Percentiles rank a stretch among this genome's conserved stretches.
phyloP scores from a whole-genome alignment of 2,113 vertebrate genomes.

The Catharus fuscescens region DNA sequence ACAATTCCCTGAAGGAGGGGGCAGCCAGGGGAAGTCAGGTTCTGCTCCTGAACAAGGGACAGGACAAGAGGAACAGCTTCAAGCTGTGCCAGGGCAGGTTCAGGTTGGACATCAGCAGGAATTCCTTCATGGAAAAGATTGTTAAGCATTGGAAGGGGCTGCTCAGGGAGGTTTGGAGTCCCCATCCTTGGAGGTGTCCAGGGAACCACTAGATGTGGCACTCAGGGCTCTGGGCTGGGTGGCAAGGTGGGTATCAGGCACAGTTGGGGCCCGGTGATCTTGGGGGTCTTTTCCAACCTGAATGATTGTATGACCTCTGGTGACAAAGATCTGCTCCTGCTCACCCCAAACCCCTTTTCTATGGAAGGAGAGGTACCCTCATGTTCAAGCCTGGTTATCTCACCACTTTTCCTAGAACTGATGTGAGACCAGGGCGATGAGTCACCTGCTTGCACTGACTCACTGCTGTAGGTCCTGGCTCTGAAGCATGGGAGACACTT shows the following conservation, averaged over 20 bases:
- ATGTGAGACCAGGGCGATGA: neutral
- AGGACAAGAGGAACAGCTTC: neutral
- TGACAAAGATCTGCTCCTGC: neutral
- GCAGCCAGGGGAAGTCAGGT: rapidly evolving
- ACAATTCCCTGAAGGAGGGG: neutral
- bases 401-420: neutral
- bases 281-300: neutral
- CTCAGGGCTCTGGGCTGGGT: neutral
- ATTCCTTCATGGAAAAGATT: neutral
- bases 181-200: neutral
- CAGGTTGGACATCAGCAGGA: neutral
- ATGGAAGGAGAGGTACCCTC: neutral
- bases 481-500: neutral
- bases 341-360: neutral
- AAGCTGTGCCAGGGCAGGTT: neutral
- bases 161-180: neutral
- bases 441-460: neutral
- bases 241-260: rapidly evolving
- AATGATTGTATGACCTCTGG: neutral
- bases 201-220: neutral
- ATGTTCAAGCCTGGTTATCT: neutral
- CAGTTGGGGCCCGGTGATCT: rapidly evolving
- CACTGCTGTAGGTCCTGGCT: neutral
- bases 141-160: neutral
- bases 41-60: neutral